phyloP scores from a whole-genome alignment of 2,888 invertebrate genomes.

The Micropterix aruncella region DNA sequence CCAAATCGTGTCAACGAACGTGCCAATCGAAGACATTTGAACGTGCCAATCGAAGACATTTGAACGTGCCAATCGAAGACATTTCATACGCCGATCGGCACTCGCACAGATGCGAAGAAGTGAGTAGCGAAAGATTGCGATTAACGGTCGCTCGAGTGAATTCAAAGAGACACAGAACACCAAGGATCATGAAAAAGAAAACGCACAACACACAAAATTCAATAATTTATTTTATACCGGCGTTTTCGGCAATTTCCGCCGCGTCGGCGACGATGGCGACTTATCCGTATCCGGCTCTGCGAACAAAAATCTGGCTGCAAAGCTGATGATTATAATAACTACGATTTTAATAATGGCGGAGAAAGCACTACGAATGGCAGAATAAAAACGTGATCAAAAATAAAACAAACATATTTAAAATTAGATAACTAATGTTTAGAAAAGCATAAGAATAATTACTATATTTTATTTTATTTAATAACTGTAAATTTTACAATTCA shows the following conservation, averaged over 20 bases:
- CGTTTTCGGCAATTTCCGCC: slow-evolving; percentile 93
- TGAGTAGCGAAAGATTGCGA: too few species aligned
- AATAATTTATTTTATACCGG: slow-evolving; percentile 75
- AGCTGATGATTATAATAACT: not conserved
- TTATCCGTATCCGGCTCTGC: slow-evolving; percentile 78
- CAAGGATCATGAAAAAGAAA: too few species aligned
- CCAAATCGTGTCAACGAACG: slow-evolving; percentile 7
- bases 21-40: not conserved
- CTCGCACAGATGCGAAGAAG: slow-evolving; percentile 32
- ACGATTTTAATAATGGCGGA: too few species aligned
- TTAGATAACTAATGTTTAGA: too few species aligned
- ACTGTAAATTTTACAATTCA: too few species aligned
- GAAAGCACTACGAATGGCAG: too few species aligned
- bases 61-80: slow-evolving; percentile 18
- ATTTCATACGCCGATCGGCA: slow-evolving; percentile 19
- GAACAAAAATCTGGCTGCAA: slow-evolving; percentile 17
- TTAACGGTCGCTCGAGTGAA: slow-evolving; percentile 21
- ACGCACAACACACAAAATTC: slow-evolving; percentile 38
- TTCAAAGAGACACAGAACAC: slow-evolving; percentile 42
- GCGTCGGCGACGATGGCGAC: slow-evolving; percentile 77
- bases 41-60: slow-evolving; percentile 10
- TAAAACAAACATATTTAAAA: too few species aligned
- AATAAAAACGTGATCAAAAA: too few species aligned
- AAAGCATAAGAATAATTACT: too few species aligned
- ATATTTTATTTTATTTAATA: too few species aligned